phyloP scores from a whole-genome alignment of 2,888 invertebrate species.

The Sturmia bella region DNA sequence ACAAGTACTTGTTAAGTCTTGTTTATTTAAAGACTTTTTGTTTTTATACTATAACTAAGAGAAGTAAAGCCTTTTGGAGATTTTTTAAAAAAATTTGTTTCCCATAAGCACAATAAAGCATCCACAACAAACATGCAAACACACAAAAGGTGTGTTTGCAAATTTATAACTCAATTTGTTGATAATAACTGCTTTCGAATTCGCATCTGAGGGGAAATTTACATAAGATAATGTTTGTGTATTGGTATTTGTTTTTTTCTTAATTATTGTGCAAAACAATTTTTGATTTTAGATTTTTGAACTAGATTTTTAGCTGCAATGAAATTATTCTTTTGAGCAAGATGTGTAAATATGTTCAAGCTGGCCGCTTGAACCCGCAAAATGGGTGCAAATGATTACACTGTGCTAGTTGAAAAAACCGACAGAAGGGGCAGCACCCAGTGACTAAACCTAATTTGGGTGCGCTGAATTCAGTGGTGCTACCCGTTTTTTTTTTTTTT shows the following conservation, averaged over 20 bases:
- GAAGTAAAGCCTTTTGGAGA: background rate
- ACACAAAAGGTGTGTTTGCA: constrained; percentile 3
- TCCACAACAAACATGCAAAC: no score
- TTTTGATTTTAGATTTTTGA: no score
- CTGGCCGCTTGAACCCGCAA: no score
- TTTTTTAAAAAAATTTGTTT: constrained; percentile 11
- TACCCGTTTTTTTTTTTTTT: no score
- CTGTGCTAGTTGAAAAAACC: no score
- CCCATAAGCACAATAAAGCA: background rate
- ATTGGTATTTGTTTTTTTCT: constrained; percentile 17
- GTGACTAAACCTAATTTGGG: no score
- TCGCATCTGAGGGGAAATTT: constrained; percentile 22
- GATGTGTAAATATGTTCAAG: no score
- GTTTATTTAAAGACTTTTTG: background rate
- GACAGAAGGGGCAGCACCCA: no score
- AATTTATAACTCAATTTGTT: constrained; percentile 35
- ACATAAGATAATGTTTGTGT: constrained; percentile 29
- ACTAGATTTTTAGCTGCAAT: no score
- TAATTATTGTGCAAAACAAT: constrained; percentile 2
- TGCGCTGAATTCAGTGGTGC: no score
- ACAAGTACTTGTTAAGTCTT: background rate
- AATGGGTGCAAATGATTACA: no score
- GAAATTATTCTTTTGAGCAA: no score
- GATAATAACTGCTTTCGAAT: background rate
- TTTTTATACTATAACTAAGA: constrained; percentile 13